These are phyloP conservation scores for Australoheros scitulus DNA, from an alignment of 2,113 vertebrate genomes.

Conservation along the genomic window DNA sequence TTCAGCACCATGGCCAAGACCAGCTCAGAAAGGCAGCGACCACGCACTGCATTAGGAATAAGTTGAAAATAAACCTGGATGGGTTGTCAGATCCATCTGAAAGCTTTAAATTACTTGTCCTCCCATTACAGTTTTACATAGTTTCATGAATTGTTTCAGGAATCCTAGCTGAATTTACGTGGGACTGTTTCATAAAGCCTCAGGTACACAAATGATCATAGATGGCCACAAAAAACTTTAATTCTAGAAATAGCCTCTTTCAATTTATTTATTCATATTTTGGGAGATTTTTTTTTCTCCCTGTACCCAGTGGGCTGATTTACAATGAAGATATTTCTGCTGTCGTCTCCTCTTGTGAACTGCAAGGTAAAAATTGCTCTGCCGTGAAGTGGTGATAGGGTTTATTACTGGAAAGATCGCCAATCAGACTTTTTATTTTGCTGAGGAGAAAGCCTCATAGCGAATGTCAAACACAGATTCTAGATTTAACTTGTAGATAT, in stretches of 20 bases:
- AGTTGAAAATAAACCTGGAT: not conserved
- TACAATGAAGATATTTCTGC: slow-evolving; percentile 12
- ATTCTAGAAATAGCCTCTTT: not conserved
- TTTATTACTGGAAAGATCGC: slow-evolving; percentile 47
- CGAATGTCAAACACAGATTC: slow-evolving; percentile 46
- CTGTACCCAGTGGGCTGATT: slow-evolving; percentile 1
- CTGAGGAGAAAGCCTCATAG: not conserved
- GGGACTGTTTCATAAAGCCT: not conserved
- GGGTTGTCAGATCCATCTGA: not conserved
- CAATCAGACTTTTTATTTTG: slow-evolving; percentile 34
- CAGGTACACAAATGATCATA: not conserved
- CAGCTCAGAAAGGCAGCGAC: not conserved
- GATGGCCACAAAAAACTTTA: not conserved
- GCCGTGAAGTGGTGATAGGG: slow-evolving; percentile 8
- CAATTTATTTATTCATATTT: not conserved
- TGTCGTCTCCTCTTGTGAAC: slow-evolving; percentile 6
- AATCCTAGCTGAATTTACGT: not conserved
- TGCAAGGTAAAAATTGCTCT: slow-evolving; percentile 36
- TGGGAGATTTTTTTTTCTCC: not conserved
- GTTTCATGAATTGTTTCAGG: not conserved
- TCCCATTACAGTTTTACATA: not conserved
- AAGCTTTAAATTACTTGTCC: slow-evolving; percentile 6
- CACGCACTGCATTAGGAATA: not conserved
- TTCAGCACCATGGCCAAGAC: slow-evolving; percentile 38
- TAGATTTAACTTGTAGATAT: slow-evolving; percentile 33